Conservation (phyloP, 1,140 invertebrate species). For the Agrypnia vestita region DNA sequence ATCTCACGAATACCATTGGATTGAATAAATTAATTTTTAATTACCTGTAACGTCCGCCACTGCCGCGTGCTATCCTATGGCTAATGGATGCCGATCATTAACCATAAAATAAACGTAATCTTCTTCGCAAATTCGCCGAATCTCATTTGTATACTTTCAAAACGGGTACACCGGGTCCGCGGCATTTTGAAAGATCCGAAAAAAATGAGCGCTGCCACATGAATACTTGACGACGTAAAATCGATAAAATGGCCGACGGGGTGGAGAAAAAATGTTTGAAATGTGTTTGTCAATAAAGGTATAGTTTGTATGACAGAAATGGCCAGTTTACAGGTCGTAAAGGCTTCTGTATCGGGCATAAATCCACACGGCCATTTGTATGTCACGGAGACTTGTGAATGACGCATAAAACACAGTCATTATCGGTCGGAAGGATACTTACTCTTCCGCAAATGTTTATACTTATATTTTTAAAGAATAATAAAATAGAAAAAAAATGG, state of each 20-base stretch:
- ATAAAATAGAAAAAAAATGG: too few relatives aligned
- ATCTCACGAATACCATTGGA: too few relatives aligned
- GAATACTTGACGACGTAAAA: constrained; percentile 15
- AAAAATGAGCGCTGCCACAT: background rate
- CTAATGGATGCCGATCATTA: background rate
- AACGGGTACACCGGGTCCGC: background rate
- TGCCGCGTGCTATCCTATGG: background rate
- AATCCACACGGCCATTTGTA: constrained; percentile 27
- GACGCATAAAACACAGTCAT: constrained; percentile 39
- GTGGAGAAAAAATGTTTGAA: constrained; percentile 14
- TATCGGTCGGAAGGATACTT: background rate
- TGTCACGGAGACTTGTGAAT: constrained; percentile 26
- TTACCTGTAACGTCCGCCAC: constrained; percentile 1
- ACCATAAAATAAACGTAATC: background rate
- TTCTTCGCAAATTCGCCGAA: background rate
- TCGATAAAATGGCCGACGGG: constrained; percentile 8
- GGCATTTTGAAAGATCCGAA: background rate
- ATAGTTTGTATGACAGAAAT: constrained; percentile 56
- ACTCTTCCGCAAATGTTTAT: too few relatives aligned
- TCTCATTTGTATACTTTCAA: background rate
- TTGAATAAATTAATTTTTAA: background rate
- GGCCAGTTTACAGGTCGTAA: constrained; percentile 59
- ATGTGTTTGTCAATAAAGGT: constrained; percentile 38
- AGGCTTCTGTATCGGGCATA: constrained; percentile 56
- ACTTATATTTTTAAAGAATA: too few relatives aligned